Evolutionary conservation across 2,113 vertebrate species (phyloP).

Genomic region (Narcine bancroftii): DNA sequence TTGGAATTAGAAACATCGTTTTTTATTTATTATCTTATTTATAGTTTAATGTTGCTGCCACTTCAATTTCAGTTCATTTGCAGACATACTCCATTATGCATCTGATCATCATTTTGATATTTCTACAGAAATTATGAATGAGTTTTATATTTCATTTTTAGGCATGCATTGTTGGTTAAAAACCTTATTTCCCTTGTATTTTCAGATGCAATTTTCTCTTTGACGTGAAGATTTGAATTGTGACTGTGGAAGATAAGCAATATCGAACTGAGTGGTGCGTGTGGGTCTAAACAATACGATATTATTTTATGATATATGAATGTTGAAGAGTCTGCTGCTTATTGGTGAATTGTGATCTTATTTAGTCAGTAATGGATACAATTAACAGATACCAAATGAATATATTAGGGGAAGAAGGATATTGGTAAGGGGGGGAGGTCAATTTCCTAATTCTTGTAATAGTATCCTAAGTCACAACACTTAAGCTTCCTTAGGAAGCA

Average conservation of each 20-base stretch:
- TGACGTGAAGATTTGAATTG: neutral
- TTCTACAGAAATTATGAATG: neutral
- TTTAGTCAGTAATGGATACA: neutral
- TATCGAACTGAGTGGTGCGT: neutral
- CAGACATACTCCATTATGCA: neutral
- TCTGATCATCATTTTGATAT: neutral
- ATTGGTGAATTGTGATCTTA: neutral
- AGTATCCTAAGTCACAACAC: too few relatives aligned
- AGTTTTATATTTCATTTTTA: neutral
- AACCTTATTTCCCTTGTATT: neutral
- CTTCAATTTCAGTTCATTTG: neutral
- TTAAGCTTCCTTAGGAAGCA: too few relatives aligned
- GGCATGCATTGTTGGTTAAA: neutral
- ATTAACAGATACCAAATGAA: neutral
- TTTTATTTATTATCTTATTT: neutral
- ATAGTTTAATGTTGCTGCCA: neutral
- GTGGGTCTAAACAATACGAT: neutral
- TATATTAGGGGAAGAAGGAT: neutral
- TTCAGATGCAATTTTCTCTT: constrained; percentile 4
- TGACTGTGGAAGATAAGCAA: neutral
- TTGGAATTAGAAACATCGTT: neutral
- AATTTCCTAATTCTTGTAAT: too few relatives aligned
- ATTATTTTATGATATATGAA: neutral
- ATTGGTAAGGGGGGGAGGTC: neutral
- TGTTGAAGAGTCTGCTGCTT: neutral